Evolutionary conservation across 2,797 vertebrate genomes (phyloP), one percentile per base, ranked within the genome.

Genomic region (Centropyge bicolor): DNA sequence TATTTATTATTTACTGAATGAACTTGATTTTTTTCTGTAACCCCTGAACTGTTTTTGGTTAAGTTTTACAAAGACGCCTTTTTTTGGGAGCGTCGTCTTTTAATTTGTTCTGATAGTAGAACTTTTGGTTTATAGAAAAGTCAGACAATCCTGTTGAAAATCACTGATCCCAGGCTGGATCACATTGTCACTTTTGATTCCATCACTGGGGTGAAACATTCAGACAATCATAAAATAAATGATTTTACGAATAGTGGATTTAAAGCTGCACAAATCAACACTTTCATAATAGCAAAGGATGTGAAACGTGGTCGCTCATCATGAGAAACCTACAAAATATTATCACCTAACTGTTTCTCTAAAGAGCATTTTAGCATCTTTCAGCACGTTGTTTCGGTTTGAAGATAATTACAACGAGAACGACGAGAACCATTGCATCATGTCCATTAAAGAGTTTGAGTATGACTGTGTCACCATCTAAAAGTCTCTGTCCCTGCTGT

Each of bases 401-500:
- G 64, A 56, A 16, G n/a, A 62, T 24, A 35, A 17, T 67, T 40
- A 55, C 35, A 62, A 24, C 9, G n/a, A n/a, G n/a, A n/a, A 9
- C 7, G 20, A 65, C 7, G 14, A 40, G 12, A 59, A 49, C 45
- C 31, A 57, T 54, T 43, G 19, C 20, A n/a, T 35, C 9, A 41
- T 60, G 4, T 41, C 40, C 27, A 48, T 35, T 13, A 48, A 24
- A 5, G 7, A 40, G 6, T 54, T 13, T 40, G 14, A 41, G 38
- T 27, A n/a, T n/a, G n/a, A n/a, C n/a, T n/a, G 20, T 43, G 46
- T 60, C 51, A 51, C 36, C 17, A 31, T 70, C 74, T 27, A 5
- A 78, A 70, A 65, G 7, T 71, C 31, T 56, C 16, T 48, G 72
- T 24, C 31, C 55, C 20, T 41, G 52, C 45, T 52, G 54, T 55